Evolutionary conservation across 2,888 invertebrate genomes (phyloP), one percentile per base, ranked within the genome.

Genomic region (Thumatha senex): DNA sequence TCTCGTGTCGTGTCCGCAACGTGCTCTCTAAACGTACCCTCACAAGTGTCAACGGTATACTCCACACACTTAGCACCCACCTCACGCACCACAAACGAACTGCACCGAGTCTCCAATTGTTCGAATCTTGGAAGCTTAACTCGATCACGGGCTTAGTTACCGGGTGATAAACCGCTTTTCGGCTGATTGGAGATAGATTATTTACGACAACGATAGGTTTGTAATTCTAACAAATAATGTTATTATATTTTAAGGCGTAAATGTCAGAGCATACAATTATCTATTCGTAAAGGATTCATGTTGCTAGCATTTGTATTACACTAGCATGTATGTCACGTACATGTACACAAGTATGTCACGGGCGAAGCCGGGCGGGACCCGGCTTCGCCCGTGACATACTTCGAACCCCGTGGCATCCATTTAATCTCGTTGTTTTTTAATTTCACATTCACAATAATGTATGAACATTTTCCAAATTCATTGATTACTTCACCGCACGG

Each of bases 51-150:
- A 59, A 48, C 51, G 46, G 40, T 18, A 43, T 60, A 48, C 46
- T 51, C 41, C 58, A 42, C 38, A 50, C 14, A 45, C 62, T 74
- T 61, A 54, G 64, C 60, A 87, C 67, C 56, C 84, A 55, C 53
- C 49, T 76, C 89, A 88, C 89, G 89, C 79, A 69, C 58, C 56
- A 56, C 78, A 77, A 83, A 87, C 84, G 86, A 88, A 81, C 78
- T 69, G 73, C 58, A 61, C 70, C 66, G 74, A 81, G 80, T 80
- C 76, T 70, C 72, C 84, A 82, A 90, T 88, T 89, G 88, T 85
- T 86, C 78, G 82, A 89, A 90, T 89, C 89, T 89, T 89, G 88
- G 85, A 76, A 76, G 69, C 83, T 84, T 88, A 89, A 89, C 85
- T 82, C 79, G 80, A 82, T 85, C 80, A 78, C 67, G 67, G 66